phyloP scores from a whole-genome alignment of 1,140 invertebrate genomes.

The Antheraea pernyi region DNA sequence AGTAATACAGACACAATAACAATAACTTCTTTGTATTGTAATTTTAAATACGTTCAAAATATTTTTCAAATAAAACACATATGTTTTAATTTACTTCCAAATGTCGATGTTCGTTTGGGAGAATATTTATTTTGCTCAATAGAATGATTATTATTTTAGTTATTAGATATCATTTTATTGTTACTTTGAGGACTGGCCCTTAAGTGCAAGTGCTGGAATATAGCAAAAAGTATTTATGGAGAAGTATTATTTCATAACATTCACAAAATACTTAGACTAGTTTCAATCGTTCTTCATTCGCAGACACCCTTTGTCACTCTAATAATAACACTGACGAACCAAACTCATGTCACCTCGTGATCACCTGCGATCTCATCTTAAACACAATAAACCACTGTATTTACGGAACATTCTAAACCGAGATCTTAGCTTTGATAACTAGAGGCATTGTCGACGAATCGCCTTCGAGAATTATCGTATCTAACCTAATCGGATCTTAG shows the following conservation, averaged over 20 bases:
- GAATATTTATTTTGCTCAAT: too few relatives aligned
- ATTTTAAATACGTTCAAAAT: too few relatives aligned
- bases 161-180: too few relatives aligned
- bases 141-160: too few relatives aligned
- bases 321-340: conserved; percentile 1
- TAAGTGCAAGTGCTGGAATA: too few relatives aligned
- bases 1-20: too few relatives aligned
- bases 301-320: neutral
- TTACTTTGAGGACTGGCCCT: too few relatives aligned
- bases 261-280: neutral
- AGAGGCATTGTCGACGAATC: conserved; percentile 51
- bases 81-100: too few relatives aligned
- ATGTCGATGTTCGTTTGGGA: too few relatives aligned
- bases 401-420: conserved; percentile 48
- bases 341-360: conserved; percentile 27
- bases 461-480: conserved; percentile 55
- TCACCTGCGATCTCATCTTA: conserved; percentile 25
- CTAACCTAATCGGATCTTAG: conserved; percentile 62
- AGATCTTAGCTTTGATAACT: conserved; percentile 44
- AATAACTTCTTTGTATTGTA: too few relatives aligned
- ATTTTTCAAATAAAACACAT: too few relatives aligned
- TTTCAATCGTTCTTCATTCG: neutral
- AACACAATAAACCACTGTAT: conserved; percentile 49
- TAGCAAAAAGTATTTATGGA: too few relatives aligned
- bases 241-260: neutral